Base-by-base conservation (phyloP, 1,140 invertebrate genomes). In the Leptopilina boulardi region DNA sequence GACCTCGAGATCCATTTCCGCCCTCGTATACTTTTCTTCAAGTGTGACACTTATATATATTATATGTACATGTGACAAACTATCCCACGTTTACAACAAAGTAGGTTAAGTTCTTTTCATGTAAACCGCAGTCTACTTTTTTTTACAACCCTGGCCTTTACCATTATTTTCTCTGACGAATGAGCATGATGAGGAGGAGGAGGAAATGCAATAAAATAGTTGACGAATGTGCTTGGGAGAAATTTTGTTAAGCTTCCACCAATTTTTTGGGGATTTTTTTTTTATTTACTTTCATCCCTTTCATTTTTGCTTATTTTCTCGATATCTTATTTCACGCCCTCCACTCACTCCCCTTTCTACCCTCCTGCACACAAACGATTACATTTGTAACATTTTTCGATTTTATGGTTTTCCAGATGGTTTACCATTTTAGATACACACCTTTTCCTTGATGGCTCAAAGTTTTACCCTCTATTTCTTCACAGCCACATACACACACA, bases 351-450 rank as follows among this genome's bases (percentile, higher is more conserved):
- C n/a, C n/a, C n/a, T n/a, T n/a, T n/a, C n/a, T n/a, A n/a, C n/a
- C n/a, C n/a, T n/a, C n/a, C 23, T 6, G 5, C 34, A 38, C 2
- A 38, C 34, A 38, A 26, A 66, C 44, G 26, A 75, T 84, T 82
- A 81, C 79, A 79, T 85, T 83, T 80, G 83, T 86, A 82, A 83
- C 83, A 66, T 66, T 66, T 38, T 66, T 34, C 13, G 23, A 26
- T 83, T 86, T 86, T 86, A 86, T 82, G 84, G 86, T 86, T 86
- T 86, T 86, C 80, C 85, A 82, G 82, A 79, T 84, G 85, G 82
- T 86, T 86, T 83, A 76, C 77, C 77, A 82, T 87, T 66, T 34
- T 34, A n/a, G 59, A 66, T 34, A 66, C 26, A 66, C 26, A 66
- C 59, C 59, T 30, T 83, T 83, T n/a, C 11, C 13, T 66, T 8